phyloP scores from a whole-genome alignment of 1,140 invertebrate species.

The Paraescarpia echinospica region DNA sequence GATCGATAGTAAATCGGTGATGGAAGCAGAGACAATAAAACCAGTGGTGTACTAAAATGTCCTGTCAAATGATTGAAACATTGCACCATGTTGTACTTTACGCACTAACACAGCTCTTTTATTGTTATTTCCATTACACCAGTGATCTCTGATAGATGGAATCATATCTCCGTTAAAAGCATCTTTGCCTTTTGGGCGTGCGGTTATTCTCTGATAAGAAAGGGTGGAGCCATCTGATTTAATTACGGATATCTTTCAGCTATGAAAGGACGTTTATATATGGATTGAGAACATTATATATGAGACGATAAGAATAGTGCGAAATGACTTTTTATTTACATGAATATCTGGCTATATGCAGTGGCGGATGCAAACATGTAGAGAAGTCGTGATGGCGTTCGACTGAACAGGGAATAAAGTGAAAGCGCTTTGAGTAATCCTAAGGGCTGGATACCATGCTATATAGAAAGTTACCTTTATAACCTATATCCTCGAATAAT shows the following conservation, averaged over 20 bases:
- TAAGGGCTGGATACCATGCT: too few species aligned
- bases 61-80: too few species aligned
- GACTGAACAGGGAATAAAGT: too few species aligned
- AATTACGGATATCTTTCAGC: not conserved
- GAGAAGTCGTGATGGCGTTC: too few species aligned
- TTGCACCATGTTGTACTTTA: not conserved
- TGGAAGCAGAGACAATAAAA: too few species aligned
- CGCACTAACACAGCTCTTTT: not conserved
- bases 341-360: not conserved
- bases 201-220: not conserved
- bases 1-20: too few species aligned
- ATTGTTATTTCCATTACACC: not conserved
- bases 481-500: too few species aligned
- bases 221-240: not conserved
- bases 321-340: not conserved
- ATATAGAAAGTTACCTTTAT: too few species aligned
- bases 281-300: not conserved
- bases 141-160: not conserved
- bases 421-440: too few species aligned
- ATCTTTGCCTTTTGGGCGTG: not conserved
- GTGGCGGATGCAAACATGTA: too few species aligned
- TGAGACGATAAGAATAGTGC: not conserved
- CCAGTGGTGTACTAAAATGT: too few species aligned
- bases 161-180: not conserved
- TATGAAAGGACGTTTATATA: not conserved